Evolutionary conservation across 1,140 invertebrate species (phyloP).

Genomic region (Macrotrachela quadricornifera): DNA sequence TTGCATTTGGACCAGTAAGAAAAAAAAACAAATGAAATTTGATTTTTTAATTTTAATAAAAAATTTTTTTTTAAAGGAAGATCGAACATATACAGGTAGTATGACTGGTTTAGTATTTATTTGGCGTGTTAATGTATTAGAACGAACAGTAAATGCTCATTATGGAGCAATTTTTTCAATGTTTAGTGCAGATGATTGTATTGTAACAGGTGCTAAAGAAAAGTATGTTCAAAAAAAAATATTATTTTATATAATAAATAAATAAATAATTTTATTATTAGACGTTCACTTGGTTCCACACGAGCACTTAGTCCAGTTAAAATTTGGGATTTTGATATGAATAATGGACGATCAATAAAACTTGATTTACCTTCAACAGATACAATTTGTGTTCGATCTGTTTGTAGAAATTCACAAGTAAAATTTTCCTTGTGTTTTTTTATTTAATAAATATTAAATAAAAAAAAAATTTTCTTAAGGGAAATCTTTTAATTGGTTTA

Average conservation of each 20-base stretch:
- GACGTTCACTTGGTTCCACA: too few relatives aligned
- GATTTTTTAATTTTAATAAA: too few relatives aligned
- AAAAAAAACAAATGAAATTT: too few relatives aligned
- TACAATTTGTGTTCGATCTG: too few relatives aligned
- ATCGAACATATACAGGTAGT: conserved; percentile 28
- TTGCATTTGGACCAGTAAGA: conserved; percentile 27
- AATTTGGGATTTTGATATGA: conserved; percentile 31
- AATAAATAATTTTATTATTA: too few relatives aligned
- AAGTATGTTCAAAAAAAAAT: too few relatives aligned
- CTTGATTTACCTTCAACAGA: conserved; percentile 6
- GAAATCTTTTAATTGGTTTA: conserved; percentile 28
- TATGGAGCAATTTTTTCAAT: conserved; percentile 29
- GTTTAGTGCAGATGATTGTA: conserved; percentile 30
- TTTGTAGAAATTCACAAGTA: too few relatives aligned
- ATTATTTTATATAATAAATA: too few relatives aligned
- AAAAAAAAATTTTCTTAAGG: conserved; percentile 11
- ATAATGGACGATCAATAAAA: conserved; percentile 13
- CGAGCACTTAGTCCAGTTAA: conserved; percentile 16
- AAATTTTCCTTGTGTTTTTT: too few relatives aligned
- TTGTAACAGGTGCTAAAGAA: conserved; percentile 31
- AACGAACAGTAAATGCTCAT: conserved; percentile 25
- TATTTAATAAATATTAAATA: neutral
- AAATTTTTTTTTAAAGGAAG: conserved; percentile 21
- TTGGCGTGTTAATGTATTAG: conserved; percentile 25
- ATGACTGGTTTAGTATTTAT: conserved; percentile 32